Base-by-base conservation (phyloP, 1,140 invertebrate genomes). In the Ditylenchus dipsaci region DNA sequence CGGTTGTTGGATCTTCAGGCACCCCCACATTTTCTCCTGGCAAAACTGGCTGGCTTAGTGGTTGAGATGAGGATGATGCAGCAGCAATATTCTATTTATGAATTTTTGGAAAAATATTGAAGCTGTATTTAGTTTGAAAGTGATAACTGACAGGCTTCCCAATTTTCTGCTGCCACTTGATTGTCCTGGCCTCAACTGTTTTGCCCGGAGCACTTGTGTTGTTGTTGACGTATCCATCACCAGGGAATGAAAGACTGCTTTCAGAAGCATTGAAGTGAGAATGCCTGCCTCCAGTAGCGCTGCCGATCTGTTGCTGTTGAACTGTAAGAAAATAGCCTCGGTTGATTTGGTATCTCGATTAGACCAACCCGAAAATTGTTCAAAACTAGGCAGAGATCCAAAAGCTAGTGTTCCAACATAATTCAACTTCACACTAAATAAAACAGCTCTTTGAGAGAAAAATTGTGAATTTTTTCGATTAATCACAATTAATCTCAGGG, bases 291-390 rank as follows among this genome's bases (percentile, higher is more conserved):
- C n/a, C 49, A 26, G 3, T 26, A 17, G 3, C 49, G 49, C 3
- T 53, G 49, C n/a, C n/a, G 8, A 21, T 13, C n/a, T 61, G 59
- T 61, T 61, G 59, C n/a, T n/a, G n/a, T n/a, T n/a, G n/a, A n/a
- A n/a, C n/a, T n/a, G n/a, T n/a, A n/a, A n/a, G n/a, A n/a, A n/a
- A n/a, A n/a, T n/a, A n/a, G n/a, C n/a, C n/a, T n/a, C n/a, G n/a
- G n/a, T n/a, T n/a, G n/a, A n/a, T n/a, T n/a, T n/a, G n/a, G n/a
- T n/a, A n/a, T n/a, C n/a, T n/a, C n/a, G n/a, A n/a, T n/a, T n/a
- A 33, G 26, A 61, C 59, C 59, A 33, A 61, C 59, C 38, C 3
- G 59, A 19, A 61, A 61, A 61, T 29, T 61, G 59, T 30, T 61
- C 59, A 29, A 61, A 61, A 61, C 38, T 61, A 7, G 59, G 59